Conservation (phyloP, 1,140 invertebrate genomes). For the Pteromalus puparum region DNA sequence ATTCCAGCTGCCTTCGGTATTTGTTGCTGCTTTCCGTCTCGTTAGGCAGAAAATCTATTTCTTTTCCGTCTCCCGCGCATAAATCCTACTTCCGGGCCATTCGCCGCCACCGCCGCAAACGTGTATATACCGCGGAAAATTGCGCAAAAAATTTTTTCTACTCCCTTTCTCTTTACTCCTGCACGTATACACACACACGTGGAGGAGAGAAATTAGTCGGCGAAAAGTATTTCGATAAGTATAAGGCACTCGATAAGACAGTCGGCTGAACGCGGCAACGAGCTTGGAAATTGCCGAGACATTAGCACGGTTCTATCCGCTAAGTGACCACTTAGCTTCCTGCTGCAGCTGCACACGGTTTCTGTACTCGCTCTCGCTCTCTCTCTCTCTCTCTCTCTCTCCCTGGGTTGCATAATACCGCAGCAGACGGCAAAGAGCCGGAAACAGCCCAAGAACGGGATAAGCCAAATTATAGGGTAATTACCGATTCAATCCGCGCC, state of each 20-base stretch:
- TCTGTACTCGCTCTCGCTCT: background rate
- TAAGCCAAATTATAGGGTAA: conserved; percentile 42
- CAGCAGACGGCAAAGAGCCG: background rate
- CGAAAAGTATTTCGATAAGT: background rate
- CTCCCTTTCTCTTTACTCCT: too few relatives aligned
- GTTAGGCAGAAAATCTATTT: conserved; percentile 71
- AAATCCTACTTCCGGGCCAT: conserved; percentile 28
- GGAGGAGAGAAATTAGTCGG: background rate
- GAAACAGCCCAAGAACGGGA: conserved; percentile 35
- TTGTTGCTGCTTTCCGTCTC: conserved; percentile 68
- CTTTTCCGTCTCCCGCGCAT: conserved; percentile 56
- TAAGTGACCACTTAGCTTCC: conserved; percentile 40
- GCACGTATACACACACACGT: background rate
- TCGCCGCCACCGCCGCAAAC: background rate
- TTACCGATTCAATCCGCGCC: conserved; percentile 10
- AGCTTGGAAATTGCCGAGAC: conserved; percentile 12
- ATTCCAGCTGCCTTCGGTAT: conserved; percentile 64
- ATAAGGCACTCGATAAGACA: background rate
- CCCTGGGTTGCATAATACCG: background rate
- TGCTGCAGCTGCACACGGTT: background rate
- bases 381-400: background rate
- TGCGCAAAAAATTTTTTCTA: background rate
- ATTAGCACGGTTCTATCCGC: background rate
- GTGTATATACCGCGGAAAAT: background rate
- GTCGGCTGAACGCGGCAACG: background rate